Evolutionary conservation across 1,140 invertebrate species (phyloP).

Genomic region (Panagrolaimus sp.): DNA sequence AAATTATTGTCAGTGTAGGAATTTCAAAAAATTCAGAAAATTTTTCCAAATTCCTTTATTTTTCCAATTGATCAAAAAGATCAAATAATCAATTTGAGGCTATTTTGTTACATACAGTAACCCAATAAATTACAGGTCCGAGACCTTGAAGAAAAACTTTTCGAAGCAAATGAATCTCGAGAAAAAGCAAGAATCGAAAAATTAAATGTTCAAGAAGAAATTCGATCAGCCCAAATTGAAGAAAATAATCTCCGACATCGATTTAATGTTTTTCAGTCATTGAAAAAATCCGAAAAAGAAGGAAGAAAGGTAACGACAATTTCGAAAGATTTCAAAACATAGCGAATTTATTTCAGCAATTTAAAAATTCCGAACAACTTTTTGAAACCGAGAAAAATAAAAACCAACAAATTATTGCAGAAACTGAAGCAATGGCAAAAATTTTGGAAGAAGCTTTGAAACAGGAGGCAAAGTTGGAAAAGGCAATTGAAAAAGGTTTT

Average conservation of each 20-base stretch:
- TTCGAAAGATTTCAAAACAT: background rate
- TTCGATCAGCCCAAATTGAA: background rate
- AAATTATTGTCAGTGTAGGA: too few species aligned
- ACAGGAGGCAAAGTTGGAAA: background rate
- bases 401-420: background rate
- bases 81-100: too few species aligned
- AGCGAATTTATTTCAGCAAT: background rate
- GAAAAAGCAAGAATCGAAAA: background rate
- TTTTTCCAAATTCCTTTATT: too few species aligned
- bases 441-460: background rate
- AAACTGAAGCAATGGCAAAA: background rate
- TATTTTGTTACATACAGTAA: too few species aligned
- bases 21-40: too few species aligned
- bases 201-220: background rate
- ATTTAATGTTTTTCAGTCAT: background rate
- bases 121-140: too few species aligned
- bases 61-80: too few species aligned
- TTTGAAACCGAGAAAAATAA: background rate
- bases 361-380: background rate
- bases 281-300: background rate
- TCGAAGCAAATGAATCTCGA: background rate
- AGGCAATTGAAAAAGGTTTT: background rate
- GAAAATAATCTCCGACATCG: slow-evolving; percentile 15
- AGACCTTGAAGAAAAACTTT: background rate
- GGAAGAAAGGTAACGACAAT: background rate